These are phyloP conservation scores for Ophioninae sp. DNA, from an alignment of 2,888 invertebrate species.

Conservation along the genomic window DNA sequence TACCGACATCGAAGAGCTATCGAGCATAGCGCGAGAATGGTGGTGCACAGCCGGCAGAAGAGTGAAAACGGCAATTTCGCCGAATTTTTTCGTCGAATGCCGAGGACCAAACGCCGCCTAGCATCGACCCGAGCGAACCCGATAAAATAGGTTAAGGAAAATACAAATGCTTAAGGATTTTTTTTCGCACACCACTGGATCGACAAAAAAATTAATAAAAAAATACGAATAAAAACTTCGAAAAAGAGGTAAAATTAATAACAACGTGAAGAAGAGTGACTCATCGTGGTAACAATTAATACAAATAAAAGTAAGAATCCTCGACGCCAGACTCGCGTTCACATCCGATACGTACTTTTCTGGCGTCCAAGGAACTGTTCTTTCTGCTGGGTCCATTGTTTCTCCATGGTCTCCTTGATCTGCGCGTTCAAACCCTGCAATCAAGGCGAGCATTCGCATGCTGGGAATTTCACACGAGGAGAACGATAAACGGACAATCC, in stretches of 20 bases:
- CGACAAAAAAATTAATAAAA: not conserved
- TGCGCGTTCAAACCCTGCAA: slow-evolving; percentile 92
- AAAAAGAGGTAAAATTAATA: not conserved
- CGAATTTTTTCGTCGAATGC: not conserved
- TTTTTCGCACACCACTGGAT: too few relatives aligned
- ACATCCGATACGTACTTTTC: slow-evolving; percentile 87
- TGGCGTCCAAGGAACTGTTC: slow-evolving; percentile 94
- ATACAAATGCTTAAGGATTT: not conserved
- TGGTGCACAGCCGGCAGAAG: not conserved
- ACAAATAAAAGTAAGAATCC: not conserved
- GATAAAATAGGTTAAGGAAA: not conserved
- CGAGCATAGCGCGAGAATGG: not conserved
- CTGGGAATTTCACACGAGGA: slow-evolving; percentile 70
- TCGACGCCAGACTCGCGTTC: slow-evolving; percentile 8
- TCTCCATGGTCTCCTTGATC: slow-evolving; percentile 92
- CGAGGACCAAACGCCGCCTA: not conserved
- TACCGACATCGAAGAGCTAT: not conserved
- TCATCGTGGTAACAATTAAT: not conserved
- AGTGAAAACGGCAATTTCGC: not conserved
- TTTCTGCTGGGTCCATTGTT: slow-evolving; percentile 93
- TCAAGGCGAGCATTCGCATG: slow-evolving; percentile 77
- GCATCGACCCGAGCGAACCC: not conserved
- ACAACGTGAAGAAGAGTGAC: not conserved
- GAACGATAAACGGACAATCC: not conserved
- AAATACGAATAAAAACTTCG: not conserved